Evolutionary conservation across 1,140 invertebrate species (phyloP).

Genomic region (Lasioglossum albipes): DNA sequence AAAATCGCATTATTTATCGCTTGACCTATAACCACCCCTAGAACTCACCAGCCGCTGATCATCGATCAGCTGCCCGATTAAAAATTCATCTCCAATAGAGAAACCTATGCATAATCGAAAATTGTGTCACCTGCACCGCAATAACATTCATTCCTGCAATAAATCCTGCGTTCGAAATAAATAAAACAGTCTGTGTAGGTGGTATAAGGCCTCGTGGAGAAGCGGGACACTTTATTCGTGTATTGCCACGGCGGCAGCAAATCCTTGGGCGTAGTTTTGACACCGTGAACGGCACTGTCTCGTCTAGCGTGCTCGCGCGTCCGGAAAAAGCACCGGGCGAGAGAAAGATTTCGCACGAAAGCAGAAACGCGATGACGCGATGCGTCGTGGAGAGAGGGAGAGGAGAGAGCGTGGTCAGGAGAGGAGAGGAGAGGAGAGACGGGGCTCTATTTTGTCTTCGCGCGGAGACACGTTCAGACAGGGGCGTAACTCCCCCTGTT

Average conservation of each 20-base stretch:
- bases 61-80: too few relatives aligned
- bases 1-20: too few relatives aligned
- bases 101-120: too few relatives aligned
- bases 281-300: constrained; percentile 33
- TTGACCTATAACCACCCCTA: too few relatives aligned
- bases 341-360: constrained; percentile 44
- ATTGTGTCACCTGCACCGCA: too few relatives aligned
- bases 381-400: background rate
- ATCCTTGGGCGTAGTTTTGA: constrained; percentile 45
- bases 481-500: constrained; percentile 48
- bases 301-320: constrained; percentile 23
- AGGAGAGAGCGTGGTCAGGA: background rate
- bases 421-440: background rate
- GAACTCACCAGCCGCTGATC: too few relatives aligned
- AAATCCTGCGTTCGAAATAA: too few relatives aligned
- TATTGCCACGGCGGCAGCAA: constrained; percentile 1
- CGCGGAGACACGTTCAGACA: constrained; percentile 53
- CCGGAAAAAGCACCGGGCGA: constrained; percentile 36
- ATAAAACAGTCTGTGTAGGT: background rate
- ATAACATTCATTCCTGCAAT: too few relatives aligned
- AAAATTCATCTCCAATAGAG: too few relatives aligned
- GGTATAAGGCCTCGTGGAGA: background rate
- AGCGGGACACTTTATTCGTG: constrained; percentile 44
- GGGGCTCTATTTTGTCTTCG: constrained; percentile 57
- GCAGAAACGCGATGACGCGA: background rate